Evolutionary conservation across 2,113 vertebrate species (phyloP), one percentile per base, ranked within the genome.

Genomic region (Podarcis raffonei): DNA sequence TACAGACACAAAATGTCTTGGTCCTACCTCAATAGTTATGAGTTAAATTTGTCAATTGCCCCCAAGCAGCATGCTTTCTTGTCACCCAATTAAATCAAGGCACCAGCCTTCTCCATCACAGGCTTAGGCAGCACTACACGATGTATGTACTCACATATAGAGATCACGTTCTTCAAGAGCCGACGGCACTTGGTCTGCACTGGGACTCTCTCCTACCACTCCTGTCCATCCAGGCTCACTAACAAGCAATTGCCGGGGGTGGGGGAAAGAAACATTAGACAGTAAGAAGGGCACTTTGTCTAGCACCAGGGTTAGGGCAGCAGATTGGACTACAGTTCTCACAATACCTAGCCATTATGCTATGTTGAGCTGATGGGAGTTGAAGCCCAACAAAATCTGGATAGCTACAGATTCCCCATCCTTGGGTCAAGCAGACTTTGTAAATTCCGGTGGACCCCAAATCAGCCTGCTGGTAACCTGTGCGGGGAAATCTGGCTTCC

Each of bases 181-280:
- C 1, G 94, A 96, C 81, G 97, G 96, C 48, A 98, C 95, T 91
- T 97, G 96, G 76, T 96, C 94, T 0, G 94, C 72, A 74, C 97
- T 96, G 0, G 98, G 98, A 79, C 96, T 86, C 3, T 92, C 88
- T 66, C 98, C 97, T 5, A 97, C 96, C 71, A 98, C 98, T 6
- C 98, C 98, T 8, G 95, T 96, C 98, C 98, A 99, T 20, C 95
- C 96, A 3, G 37, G 93, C 88, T 98, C 95, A 84, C 98, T 99
- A 91, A 0, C 66, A 69, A 82, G 78, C 83, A 23, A 91, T 53
- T 27, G 15, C 39, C 6, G 1, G 39, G 6, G 39, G 39, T 7
- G 5, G 42, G 32, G 18, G 30, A 1, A 1, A 5, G 15, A 30
- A 6, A 16, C 3, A 57, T 35, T 15, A 71, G 5, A 9, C 3